These are phyloP conservation scores for Rhabdornis inornatus DNA, from an alignment of 2,113 vertebrate species.

Conservation along the genomic window DNA sequence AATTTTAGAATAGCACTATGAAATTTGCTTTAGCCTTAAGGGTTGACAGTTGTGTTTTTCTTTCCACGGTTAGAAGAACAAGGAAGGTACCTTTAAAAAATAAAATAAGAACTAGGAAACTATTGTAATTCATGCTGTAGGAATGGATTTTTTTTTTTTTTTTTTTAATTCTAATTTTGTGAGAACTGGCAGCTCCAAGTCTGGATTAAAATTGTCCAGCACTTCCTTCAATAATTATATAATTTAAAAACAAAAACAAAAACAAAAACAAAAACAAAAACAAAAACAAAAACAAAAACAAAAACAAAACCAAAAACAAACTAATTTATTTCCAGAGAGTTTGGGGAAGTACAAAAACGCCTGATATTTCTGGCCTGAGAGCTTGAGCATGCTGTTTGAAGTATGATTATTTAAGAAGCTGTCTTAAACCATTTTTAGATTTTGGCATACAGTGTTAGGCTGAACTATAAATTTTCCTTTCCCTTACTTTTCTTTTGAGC, in stretches of 20 bases:
- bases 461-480: constrained; percentile 28
- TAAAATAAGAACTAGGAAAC: neutral
- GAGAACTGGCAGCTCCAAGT: neutral
- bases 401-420: constrained; percentile 44
- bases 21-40: neutral
- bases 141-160: neutral
- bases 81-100: neutral
- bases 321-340: neutral
- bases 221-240: neutral
- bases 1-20: neutral
- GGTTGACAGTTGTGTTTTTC: neutral
- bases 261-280: neutral
- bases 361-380: constrained; percentile 10
- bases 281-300: neutral
- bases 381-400: neutral
- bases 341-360: constrained; percentile 6
- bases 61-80: neutral
- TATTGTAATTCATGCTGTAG: neutral
- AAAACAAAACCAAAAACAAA: neutral
- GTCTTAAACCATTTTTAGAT: constrained; percentile 36
- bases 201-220: neutral
- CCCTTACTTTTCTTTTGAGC: neutral
- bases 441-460: neutral
- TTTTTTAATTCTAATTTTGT: neutral
- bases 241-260: neutral